phyloP scores from a whole-genome alignment of 2,888 invertebrate genomes.

The Cephus pulcher region DNA sequence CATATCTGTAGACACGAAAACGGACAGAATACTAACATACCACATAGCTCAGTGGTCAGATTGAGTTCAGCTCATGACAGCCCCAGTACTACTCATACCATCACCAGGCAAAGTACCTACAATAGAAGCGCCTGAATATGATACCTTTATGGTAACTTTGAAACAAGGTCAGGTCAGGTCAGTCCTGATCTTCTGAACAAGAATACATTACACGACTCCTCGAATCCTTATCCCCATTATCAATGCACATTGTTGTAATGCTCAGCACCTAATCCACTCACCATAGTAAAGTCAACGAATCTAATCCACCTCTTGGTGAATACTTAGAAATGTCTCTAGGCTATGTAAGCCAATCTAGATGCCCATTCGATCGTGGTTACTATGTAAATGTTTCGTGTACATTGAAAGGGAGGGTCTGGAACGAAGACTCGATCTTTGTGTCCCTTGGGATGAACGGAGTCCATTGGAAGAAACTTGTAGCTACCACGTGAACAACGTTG shows the following conservation, averaged over 20 bases:
- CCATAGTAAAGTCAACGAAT: background rate
- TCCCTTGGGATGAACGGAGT: background rate
- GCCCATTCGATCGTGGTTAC: background rate
- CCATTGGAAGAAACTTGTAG: background rate
- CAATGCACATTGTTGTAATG: background rate
- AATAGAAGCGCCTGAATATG: background rate
- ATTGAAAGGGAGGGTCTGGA: background rate
- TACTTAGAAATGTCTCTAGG: background rate
- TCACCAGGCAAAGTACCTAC: constrained; percentile 36
- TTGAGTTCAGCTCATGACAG: constrained; percentile 48
- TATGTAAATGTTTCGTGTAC: background rate
- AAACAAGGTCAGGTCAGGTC: background rate
- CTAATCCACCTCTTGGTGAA: background rate
- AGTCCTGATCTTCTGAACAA: background rate
- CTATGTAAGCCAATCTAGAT: background rate
- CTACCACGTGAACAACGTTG: background rate
- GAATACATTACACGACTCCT: background rate
- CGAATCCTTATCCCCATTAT: too few species aligned
- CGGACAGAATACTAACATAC: constrained; percentile 33
- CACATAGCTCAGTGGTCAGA: constrained; percentile 47
- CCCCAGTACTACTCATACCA: constrained; percentile 34
- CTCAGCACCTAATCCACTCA: background rate
- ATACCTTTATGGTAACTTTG: background rate
- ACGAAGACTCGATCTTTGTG: background rate
- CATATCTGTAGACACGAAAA: constrained; percentile 44